Evolutionary conservation across 2,888 invertebrate species (phyloP).

Genomic region (Blera fallax): DNA sequence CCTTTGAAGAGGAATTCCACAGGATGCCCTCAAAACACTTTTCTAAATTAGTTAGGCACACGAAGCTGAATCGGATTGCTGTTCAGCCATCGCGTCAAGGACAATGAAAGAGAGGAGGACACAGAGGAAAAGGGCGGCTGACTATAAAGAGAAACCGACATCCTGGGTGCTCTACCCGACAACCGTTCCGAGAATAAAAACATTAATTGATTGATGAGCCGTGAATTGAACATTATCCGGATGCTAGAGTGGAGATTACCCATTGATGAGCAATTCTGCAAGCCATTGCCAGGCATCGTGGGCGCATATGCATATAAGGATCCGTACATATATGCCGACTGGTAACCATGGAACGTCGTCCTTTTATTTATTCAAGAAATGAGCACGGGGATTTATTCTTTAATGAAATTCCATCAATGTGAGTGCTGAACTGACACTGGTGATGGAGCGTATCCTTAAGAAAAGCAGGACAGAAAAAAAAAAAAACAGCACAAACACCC

Average conservation of each 20-base stretch:
- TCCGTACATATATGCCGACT: too few relatives aligned
- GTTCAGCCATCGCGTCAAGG: neutral
- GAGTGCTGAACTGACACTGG: constrained; percentile 3
- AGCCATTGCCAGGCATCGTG: neutral
- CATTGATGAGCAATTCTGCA: constrained; percentile 32
- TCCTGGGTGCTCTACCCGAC: neutral
- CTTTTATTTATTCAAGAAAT: constrained; percentile 29
- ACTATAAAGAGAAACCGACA: neutral
- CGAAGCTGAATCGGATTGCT: neutral
- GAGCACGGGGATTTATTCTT: constrained; percentile 9
- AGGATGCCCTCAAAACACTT: constrained; percentile 14
- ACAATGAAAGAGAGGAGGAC: neutral
- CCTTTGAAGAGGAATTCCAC: neutral
- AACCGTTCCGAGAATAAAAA: constrained; percentile 4
- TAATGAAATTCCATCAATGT: constrained; percentile 58
- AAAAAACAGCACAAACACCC: neutral
- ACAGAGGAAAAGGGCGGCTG: neutral
- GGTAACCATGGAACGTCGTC: neutral
- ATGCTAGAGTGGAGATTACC: neutral
- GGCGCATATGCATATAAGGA: constrained; percentile 9
- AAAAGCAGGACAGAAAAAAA: too few relatives aligned
- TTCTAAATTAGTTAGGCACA: constrained; percentile 28
- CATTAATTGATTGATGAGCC: constrained; percentile 53
- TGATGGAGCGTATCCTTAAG: constrained; percentile 6
- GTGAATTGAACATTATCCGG: constrained; percentile 32